phyloP scores from a whole-genome alignment of 2,113 vertebrate species.

The Myiagra hebetior region DNA sequence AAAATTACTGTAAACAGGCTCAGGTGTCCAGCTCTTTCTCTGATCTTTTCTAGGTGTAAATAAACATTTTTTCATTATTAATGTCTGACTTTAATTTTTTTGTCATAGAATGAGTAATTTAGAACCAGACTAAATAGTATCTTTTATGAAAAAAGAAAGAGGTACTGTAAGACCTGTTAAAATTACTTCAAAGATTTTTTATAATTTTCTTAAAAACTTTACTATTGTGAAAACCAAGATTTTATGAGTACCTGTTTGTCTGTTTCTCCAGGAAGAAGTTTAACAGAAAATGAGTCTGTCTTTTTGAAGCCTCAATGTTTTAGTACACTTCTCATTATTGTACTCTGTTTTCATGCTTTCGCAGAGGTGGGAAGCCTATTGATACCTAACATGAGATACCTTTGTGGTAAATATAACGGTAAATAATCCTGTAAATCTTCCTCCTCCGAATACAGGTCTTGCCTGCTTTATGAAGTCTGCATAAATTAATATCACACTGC shows the following conservation, averaged over 20 bases:
- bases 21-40: not conserved
- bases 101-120: not conserved
- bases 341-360: not conserved
- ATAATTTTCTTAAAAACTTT: not conserved
- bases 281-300: not conserved
- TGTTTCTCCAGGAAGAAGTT: not conserved
- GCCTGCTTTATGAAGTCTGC: not conserved
- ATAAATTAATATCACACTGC: not conserved
- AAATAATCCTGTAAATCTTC: not conserved
- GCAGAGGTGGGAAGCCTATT: not conserved
- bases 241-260: not conserved
- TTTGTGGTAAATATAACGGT: not conserved
- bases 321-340: not conserved
- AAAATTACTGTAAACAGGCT: not conserved
- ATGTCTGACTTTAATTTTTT: not conserved
- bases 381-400: not conserved
- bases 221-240: not conserved
- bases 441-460: not conserved
- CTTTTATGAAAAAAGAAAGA: not conserved
- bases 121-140: not conserved
- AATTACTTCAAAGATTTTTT: not conserved
- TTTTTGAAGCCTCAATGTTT: not conserved
- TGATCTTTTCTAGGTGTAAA: not conserved
- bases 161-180: not conserved
- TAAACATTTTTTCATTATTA: not conserved